Evolutionary conservation across 1,140 invertebrate genomes (phyloP).

Genomic region (Homalodisca vitripennis): DNA sequence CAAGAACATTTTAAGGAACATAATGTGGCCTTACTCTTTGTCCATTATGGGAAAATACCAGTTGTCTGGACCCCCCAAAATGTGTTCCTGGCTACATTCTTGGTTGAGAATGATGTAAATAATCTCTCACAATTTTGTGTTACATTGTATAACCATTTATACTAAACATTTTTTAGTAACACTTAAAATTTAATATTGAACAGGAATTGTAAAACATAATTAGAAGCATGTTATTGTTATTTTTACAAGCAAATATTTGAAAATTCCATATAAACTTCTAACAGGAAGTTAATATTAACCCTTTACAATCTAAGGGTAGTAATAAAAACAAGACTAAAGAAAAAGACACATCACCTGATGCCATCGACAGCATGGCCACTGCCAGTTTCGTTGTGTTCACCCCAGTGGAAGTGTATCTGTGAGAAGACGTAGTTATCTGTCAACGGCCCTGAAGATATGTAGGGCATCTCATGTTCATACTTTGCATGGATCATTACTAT

Average conservation of each 20-base stretch:
- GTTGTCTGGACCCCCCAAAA: too few relatives aligned
- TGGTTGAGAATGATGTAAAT: too few relatives aligned
- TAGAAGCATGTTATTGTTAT: too few relatives aligned
- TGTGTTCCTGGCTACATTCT: too few relatives aligned
- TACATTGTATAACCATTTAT: too few relatives aligned
- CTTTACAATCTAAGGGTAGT: not conserved
- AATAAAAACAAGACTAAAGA: not conserved
- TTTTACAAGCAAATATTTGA: not conserved
- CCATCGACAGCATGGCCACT: constrained; percentile 70
- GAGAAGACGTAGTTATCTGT: constrained; percentile 62
- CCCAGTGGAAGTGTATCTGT: constrained; percentile 84
- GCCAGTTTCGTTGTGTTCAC: constrained; percentile 61
- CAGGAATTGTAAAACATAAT: too few relatives aligned
- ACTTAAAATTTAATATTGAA: too few relatives aligned
- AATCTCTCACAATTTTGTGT: too few relatives aligned
- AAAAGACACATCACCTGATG: constrained; percentile 46
- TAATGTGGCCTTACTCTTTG: too few relatives aligned
- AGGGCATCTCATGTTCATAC: constrained; percentile 65
- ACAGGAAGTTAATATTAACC: not conserved
- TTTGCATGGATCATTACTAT: constrained; percentile 1
- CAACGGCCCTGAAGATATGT: constrained; percentile 59
- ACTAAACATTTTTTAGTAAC: too few relatives aligned
- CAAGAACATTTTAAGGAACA: too few relatives aligned
- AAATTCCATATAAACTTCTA: not conserved
- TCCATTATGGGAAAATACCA: too few relatives aligned